Evolutionary conservation across 2,113 vertebrate species (phyloP), one percentile per base, ranked within the genome.

Genomic region (Microtus montanus): DNA sequence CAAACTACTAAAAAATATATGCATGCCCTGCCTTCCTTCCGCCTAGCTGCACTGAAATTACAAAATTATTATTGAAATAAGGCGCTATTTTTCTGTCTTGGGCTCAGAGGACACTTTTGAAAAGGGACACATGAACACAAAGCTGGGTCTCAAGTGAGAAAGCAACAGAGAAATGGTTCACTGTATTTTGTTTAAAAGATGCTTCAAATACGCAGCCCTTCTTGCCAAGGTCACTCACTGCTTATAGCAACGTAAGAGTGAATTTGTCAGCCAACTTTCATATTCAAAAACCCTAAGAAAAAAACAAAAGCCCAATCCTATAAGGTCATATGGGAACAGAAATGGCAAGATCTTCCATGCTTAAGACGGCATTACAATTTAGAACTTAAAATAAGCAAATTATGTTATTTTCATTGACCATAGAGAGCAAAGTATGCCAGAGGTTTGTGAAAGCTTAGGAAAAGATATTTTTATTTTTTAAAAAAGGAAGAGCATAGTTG

Each of bases 341-440:
- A 91, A 91, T 13, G 80, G 3, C 19, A 95, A 94, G 88, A 88
- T 83, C 5, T 70, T 86, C 58, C 82, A 30, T 30, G 12, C 38
- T 75, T 77, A 41, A 30, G 20, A 47, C 61, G 80, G 68, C 70
- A 94, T 87, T 74, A 89, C 54, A 89, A 71, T 9, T 41, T 70
- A 64, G 30, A 71, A 96, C 52, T 75, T 87, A 49, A 84, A 90
- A 66, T 19, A 96, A 95, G 71, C 70, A 91, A 96, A 74, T 9
- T 28, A 44, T 44, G 20, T 68, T 68, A 83, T 87, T 95, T 93
- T 90, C 80, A 93, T 78, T 75, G 58, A 95, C 38, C 47, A 78
- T 12, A 19, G 22, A 88, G 22, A 91, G 11, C 26, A 83, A 49
- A 78, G 70, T 74, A 68, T 61, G 89, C 90, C 33, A 83, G 68